A percentile compares a stretch with the other conserved stretches of the same genome.
phyloP scores from a whole-genome alignment of 2,113 vertebrate genomes.

The Galeopterus variegatus region DNA sequence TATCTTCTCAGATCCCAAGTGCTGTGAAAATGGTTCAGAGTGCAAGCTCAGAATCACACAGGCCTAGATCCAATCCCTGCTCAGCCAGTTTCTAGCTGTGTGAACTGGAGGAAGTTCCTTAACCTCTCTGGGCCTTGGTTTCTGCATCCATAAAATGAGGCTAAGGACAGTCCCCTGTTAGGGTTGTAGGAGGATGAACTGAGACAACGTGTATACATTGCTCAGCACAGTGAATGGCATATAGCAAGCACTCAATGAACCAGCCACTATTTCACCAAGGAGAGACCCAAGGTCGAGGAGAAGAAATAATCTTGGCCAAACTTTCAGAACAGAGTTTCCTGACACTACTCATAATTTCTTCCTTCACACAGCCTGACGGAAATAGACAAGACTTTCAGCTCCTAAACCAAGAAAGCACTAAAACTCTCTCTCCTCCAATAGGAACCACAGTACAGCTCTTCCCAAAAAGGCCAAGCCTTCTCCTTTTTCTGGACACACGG shows the following conservation, averaged over 20 bases:
- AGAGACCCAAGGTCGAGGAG: background rate
- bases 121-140: background rate
- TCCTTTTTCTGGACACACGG: background rate
- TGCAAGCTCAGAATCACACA: background rate
- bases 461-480: background rate
- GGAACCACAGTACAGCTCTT: background rate
- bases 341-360: background rate
- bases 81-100: background rate
- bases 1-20: background rate
- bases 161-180: background rate
- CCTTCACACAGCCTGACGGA: background rate
- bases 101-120: background rate
- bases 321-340: constrained; percentile 11
- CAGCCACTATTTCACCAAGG: background rate
- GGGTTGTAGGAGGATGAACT: background rate
- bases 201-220: fast-evolving
- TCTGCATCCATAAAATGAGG: background rate
- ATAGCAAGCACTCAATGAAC: fast-evolving
- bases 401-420: background rate
- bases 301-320: background rate
- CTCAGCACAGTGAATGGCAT: background rate
- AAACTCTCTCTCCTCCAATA: background rate
- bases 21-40: fast-evolving
- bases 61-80: background rate
- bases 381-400: constrained; percentile 11